Conservation (phyloP, 2,888 invertebrate genomes). For the Cantharis lateralis region DNA sequence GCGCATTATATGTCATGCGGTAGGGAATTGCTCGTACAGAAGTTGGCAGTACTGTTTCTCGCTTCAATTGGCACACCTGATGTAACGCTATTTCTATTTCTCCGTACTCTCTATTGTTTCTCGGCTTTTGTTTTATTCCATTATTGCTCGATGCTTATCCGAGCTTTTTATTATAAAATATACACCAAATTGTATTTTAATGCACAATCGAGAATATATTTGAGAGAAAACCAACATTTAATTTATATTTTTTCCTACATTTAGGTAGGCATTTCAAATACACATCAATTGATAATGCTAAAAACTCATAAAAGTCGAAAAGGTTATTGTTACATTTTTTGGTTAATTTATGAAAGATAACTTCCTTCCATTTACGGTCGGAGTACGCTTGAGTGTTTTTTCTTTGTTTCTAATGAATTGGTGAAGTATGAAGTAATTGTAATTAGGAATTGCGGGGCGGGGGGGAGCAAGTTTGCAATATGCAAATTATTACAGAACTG, state of each 20-base stretch:
- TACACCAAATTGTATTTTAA: neutral
- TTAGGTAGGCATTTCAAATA: neutral
- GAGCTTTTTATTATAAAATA: neutral
- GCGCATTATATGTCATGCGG: constrained; percentile 57
- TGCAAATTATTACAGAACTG: no score
- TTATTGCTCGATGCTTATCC: constrained; percentile 13
- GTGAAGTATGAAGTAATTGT: no score
- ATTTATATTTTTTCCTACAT: neutral
- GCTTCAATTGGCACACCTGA: constrained; percentile 41
- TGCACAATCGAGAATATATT: neutral
- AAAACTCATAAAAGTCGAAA: neutral
- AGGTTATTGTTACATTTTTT: neutral
- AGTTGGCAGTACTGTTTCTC: constrained; percentile 48
- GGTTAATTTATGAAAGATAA: neutral
- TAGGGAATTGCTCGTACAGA: constrained; percentile 51
- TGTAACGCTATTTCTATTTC: constrained; percentile 25
- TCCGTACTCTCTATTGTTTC: constrained; percentile 21
- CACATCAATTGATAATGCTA: neutral
- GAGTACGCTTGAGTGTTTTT: no score
- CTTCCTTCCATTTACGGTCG: neutral
- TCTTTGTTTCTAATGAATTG: no score
- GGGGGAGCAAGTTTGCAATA: no score
- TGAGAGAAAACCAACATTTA: neutral
- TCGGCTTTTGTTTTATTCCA: constrained; percentile 14
- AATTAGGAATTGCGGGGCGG: no score